Base-by-base conservation (phyloP, 1,140 invertebrate species). In the Drosophila obscura region DNA sequence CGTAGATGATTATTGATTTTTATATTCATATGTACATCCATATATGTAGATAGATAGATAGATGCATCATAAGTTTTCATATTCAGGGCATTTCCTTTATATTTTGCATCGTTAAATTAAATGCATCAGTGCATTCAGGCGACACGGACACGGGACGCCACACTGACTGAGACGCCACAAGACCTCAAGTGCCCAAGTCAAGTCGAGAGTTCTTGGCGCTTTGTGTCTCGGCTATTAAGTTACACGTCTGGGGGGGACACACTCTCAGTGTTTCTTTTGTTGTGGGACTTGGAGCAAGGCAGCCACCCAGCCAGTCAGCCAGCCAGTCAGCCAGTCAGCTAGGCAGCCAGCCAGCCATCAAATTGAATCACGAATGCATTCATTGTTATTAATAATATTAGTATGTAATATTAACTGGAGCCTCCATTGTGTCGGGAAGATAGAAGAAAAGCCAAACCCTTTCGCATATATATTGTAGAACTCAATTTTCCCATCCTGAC, bases 341-440 rank as follows among this genome's bases (percentile, higher is more conserved):
- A 57, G 73, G 26, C 69, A 78, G n/a, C 26, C 64, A 39, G 49
- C 39, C 51, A 57, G 73, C 31, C 69, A 78, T 51, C 46, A 82
- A 82, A 82, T 82, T 83, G 71, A 82, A 82, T 82, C 53, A 83
- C 58, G 73, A 71, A 48, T 78, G 80, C 80, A 63, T 73, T 66
- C 64, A 75, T 83, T 82, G 71, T 82, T 82, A 78, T 75, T 83
- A 83, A 83, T 83, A 82, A 78, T 74, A 83, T 83, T 78, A 75
- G 64, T 80, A 52, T 73, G 60, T 58, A 39, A 58, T 49, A 39
- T 59, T 77, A 63, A 51, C 65, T 53, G 62, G 49, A 55, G 52
- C 9, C 19, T 45, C 35, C 60, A 15, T 63, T 72, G 60, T 68
- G 51, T 19, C 31, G 31, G 24, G 11, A 39, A 39, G 31, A 13